These are phyloP conservation scores for Ephestia elutella DNA, from an alignment of 1,140 invertebrate genomes.

Conservation along the genomic window DNA sequence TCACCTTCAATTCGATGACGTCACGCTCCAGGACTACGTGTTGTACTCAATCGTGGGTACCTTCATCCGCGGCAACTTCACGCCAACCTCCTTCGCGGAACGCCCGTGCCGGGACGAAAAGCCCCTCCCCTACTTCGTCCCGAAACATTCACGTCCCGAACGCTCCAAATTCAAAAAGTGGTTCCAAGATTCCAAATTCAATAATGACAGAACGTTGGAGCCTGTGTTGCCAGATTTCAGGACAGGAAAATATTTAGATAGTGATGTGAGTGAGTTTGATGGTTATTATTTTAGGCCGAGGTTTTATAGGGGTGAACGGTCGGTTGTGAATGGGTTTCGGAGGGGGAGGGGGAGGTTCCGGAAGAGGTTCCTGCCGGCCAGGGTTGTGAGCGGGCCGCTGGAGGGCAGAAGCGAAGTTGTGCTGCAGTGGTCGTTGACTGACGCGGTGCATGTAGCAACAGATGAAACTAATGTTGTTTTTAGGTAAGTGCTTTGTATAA, in stretches of 20 bases:
- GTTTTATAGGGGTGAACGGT: slow-evolving; percentile 39
- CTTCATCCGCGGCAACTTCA: slow-evolving; percentile 58
- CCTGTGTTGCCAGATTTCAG: slow-evolving; percentile 22
- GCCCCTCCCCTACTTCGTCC: slow-evolving; percentile 52
- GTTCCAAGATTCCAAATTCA: slow-evolving; percentile 15
- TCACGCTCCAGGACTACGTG: slow-evolving; percentile 48
- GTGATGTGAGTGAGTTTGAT: slow-evolving; percentile 24
- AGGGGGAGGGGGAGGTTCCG: slow-evolving; percentile 30
- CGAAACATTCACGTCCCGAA: slow-evolving; percentile 41
- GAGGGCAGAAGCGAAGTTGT: slow-evolving; percentile 36
- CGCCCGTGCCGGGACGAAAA: slow-evolving; percentile 47
- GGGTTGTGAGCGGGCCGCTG: slow-evolving; percentile 51
- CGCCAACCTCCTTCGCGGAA: slow-evolving; percentile 49
- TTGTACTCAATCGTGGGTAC: slow-evolving; percentile 51
- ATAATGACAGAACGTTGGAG: neutral
- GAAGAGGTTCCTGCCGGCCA: slow-evolving; percentile 43
- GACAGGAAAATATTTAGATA: slow-evolving; percentile 32
- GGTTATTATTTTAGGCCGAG: slow-evolving; percentile 58
- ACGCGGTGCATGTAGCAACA: slow-evolving; percentile 43
- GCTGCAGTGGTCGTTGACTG: slow-evolving; percentile 54
- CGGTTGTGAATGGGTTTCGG: slow-evolving; percentile 29
- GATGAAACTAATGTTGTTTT: slow-evolving; percentile 62
- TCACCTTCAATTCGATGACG: slow-evolving; percentile 49
- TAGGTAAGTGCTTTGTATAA: slow-evolving; percentile 47
- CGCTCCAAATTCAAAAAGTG: slow-evolving; percentile 40